Conservation (phyloP, 2,113 vertebrate species). For the Lontra canadensis region DNA sequence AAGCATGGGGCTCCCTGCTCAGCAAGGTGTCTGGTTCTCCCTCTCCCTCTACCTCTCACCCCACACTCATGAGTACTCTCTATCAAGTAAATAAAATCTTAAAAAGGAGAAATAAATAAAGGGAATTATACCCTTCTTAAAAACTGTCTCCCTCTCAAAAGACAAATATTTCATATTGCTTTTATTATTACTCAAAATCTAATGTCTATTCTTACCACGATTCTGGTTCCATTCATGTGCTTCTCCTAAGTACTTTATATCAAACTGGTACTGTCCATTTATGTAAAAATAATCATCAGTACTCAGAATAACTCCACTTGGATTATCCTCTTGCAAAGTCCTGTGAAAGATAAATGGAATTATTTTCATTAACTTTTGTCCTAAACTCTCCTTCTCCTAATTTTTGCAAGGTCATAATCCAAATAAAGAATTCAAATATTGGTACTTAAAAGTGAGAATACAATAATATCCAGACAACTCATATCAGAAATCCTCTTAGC, state of each 20-base stretch:
- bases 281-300: constrained; percentile 95
- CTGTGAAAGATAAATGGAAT: constrained; percentile 81
- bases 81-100: background rate
- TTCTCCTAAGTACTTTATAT: constrained; percentile 87
- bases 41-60: background rate
- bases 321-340: constrained; percentile 91
- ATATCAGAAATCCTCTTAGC: background rate
- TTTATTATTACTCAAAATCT: background rate
- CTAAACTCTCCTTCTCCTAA: constrained; percentile 37
- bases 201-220: constrained; percentile 86
- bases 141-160: constrained; percentile 31
- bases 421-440: constrained; percentile 35
- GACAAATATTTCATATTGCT: background rate
- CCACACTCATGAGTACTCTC: background rate
- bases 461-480: background rate
- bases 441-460: constrained; percentile 28
- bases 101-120: background rate
- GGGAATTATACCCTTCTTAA: constrained; percentile 8
- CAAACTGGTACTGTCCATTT: constrained; percentile 89
- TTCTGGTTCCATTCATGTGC: constrained; percentile 97
- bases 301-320: constrained; percentile 90
- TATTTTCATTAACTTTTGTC: constrained; percentile 61
- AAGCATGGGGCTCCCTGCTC: background rate
- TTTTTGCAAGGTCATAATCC: constrained; percentile 17
- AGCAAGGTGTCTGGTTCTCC: background rate